Conservation (phyloP, 2,113 vertebrate species). For the Calyptommatus sinebrachiatus region DNA sequence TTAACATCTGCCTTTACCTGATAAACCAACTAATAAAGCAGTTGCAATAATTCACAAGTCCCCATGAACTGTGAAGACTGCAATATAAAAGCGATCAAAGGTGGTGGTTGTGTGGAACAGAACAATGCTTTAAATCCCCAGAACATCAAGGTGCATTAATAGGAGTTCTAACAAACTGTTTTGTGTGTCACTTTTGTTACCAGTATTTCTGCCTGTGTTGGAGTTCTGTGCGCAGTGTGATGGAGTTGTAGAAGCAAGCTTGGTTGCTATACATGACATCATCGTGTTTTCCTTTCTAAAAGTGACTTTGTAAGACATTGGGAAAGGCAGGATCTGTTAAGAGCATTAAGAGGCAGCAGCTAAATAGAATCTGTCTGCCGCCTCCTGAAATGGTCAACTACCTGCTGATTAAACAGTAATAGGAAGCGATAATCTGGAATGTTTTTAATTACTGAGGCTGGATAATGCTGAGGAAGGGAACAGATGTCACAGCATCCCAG, state of each 20-base stretch:
- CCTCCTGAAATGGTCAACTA: conserved; percentile 3
- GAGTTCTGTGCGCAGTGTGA: conserved; percentile 26
- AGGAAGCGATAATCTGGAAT: conserved; percentile 39
- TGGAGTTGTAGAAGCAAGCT: conserved; percentile 2
- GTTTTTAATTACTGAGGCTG: conserved; percentile 38
- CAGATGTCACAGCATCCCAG: not conserved
- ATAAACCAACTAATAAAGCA: conserved; percentile 67
- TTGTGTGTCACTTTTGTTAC: conserved; percentile 18
- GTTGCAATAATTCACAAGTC: conserved; percentile 57
- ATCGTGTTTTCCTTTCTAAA: not conserved
- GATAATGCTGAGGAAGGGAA: not conserved
- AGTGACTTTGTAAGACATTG: not conserved
- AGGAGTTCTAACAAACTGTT: not conserved
- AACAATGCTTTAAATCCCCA: not conserved
- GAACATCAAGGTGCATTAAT: not conserved
- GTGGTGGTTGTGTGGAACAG: conserved; percentile 2
- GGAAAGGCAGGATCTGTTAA: not conserved
- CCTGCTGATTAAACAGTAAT: conserved; percentile 11
- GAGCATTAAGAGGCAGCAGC: not conserved
- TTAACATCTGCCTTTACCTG: conserved; percentile 71
- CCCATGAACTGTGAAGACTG: conserved; percentile 24
- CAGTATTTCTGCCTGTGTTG: conserved; percentile 27
- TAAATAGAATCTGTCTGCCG: not conserved
- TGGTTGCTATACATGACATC: not conserved
- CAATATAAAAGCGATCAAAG: conserved; percentile 42